These are phyloP conservation scores for Eudemis profundana DNA, from an alignment of 2,888 invertebrate genomes.

Conservation along the genomic window DNA sequence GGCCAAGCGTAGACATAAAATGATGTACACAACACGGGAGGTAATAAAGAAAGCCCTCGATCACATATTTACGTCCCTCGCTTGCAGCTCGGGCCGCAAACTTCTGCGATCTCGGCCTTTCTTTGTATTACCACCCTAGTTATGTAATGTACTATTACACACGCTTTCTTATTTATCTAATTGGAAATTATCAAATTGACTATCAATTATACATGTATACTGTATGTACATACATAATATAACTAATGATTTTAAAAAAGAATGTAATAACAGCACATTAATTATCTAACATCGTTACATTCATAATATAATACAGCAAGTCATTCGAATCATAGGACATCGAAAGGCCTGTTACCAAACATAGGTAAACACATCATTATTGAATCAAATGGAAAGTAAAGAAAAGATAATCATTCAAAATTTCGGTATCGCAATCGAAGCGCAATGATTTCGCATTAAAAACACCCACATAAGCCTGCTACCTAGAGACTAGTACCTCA, in stretches of 20 bases:
- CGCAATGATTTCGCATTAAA: slow-evolving; percentile 7
- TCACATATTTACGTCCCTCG: too few relatives aligned
- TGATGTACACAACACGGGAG: too few relatives aligned
- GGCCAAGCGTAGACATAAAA: too few relatives aligned
- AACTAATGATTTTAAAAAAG: background rate
- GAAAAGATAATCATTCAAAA: slow-evolving; percentile 17
- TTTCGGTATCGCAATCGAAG: background rate
- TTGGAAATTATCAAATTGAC: too few relatives aligned
- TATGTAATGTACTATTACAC: too few relatives aligned
- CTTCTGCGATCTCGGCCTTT: too few relatives aligned
- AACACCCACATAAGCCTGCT: slow-evolving; percentile 9
- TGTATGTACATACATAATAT: background rate
- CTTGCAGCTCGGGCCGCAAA: too few relatives aligned
- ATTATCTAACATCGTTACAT: background rate
- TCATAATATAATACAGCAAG: slow-evolving; percentile 1
- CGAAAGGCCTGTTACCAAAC: background rate
- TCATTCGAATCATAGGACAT: background rate
- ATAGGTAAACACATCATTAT: slow-evolving; percentile 7
- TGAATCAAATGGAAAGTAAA: slow-evolving; percentile 14
- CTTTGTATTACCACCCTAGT: too few relatives aligned
- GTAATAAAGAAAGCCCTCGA: too few relatives aligned
- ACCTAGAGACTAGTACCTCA: background rate
- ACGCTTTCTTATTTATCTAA: too few relatives aligned
- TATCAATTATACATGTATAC: too few relatives aligned
- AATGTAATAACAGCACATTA: too few relatives aligned